These are phyloP conservation scores for Xylophagus ater DNA, from an alignment of 2,888 invertebrate genomes.

Conservation along the genomic window DNA sequence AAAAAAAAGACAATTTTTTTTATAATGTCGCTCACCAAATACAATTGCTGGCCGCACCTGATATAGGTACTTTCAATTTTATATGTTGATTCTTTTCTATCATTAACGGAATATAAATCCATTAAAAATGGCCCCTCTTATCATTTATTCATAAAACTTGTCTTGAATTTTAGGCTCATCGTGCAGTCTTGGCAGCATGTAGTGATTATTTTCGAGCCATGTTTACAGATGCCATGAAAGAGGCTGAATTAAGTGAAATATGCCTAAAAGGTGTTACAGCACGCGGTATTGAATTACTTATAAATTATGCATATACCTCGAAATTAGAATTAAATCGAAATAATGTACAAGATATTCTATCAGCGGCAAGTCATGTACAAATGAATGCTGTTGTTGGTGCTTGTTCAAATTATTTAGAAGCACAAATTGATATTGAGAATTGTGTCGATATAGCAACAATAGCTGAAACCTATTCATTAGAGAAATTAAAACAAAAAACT, in stretches of 20 bases:
- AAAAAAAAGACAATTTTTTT: not conserved
- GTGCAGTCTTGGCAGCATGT: slow-evolving; percentile 57
- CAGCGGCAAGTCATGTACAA: slow-evolving; percentile 56
- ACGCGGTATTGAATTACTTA: slow-evolving; percentile 49
- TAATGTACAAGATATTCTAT: slow-evolving; percentile 56
- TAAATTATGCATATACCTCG: slow-evolving; percentile 61
- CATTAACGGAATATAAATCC: too few relatives aligned
- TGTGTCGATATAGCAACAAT: slow-evolving; percentile 60
- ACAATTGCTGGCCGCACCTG: too few relatives aligned
- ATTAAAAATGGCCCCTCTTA: too few relatives aligned
- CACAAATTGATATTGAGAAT: slow-evolving; percentile 57
- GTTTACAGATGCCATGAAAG: slow-evolving; percentile 59
- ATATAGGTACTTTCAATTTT: not conserved
- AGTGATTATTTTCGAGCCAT: slow-evolving; percentile 66
- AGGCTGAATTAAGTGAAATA: slow-evolving; percentile 53
- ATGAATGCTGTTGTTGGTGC: slow-evolving; percentile 54
- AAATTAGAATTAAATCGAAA: slow-evolving; percentile 48
- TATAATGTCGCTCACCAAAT: not conserved
- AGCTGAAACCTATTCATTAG: slow-evolving; percentile 55
- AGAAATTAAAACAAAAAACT: slow-evolving; percentile 46
- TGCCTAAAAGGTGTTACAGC: slow-evolving; percentile 54
- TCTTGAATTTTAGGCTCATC: slow-evolving; percentile 46
- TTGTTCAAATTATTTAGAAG: slow-evolving; percentile 52
- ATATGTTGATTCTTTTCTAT: not conserved
- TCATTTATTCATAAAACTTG: not conserved